phyloP scores from a whole-genome alignment of 2,113 vertebrate genomes.

The Pachyramphus minor region DNA sequence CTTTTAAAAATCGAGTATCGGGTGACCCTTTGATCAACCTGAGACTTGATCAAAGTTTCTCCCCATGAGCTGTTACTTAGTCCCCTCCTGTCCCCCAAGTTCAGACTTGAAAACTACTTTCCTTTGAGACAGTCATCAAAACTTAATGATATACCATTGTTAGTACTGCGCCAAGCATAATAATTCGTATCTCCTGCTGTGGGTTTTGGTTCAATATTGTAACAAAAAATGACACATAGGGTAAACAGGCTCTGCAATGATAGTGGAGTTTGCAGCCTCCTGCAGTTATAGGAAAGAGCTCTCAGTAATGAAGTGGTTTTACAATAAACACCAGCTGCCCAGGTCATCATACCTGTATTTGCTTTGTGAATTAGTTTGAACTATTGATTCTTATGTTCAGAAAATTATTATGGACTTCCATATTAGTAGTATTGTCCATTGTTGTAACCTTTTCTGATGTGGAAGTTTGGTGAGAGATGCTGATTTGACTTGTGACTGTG shows the following conservation, averaged over 20 bases:
- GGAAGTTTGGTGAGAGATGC: background rate
- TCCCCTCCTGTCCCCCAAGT: background rate
- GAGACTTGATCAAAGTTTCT: conserved; percentile 28
- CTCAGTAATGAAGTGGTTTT: background rate
- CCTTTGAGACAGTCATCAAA: conserved; percentile 7
- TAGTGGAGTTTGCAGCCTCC: background rate
- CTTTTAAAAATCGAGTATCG: background rate
- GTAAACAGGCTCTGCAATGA: background rate
- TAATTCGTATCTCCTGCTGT: conserved; percentile 25
- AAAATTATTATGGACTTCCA: background rate
- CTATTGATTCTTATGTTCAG: background rate
- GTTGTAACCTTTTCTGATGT: background rate
- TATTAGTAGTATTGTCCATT: background rate
- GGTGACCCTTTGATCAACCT: conserved; percentile 47
- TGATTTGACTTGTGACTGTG: background rate
- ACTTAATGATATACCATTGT: background rate
- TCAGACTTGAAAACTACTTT: conserved; percentile 22
- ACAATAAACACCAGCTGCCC: background rate
- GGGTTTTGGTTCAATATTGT: background rate
- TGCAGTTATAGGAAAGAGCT: background rate
- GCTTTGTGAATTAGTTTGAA: background rate
- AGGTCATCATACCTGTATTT: background rate
- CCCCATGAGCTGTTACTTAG: background rate
- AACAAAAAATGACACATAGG: background rate
- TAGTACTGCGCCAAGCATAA: conserved; percentile 3